Conservation (phyloP, 2,797 vertebrate species). For the Myotis findleyi region DNA sequence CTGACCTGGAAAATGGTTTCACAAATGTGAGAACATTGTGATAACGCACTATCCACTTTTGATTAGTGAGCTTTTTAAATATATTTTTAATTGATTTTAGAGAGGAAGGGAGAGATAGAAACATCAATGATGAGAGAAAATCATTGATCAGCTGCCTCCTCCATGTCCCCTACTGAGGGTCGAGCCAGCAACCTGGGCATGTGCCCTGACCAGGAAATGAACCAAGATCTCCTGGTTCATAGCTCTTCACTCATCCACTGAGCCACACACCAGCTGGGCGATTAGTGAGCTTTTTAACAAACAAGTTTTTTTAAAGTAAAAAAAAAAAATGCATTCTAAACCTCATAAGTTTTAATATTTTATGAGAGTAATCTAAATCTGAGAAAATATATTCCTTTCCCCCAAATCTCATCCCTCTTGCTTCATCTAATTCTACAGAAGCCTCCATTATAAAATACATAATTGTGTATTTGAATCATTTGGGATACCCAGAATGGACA, state of each 20-base stretch:
- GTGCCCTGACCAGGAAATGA: too few species aligned
- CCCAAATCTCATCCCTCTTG: background rate
- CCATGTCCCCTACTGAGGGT: too few species aligned
- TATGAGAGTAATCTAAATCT: background rate
- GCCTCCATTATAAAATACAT: background rate
- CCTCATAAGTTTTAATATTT: slow-evolving; percentile 5
- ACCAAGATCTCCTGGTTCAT: too few species aligned
- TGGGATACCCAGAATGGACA: background rate
- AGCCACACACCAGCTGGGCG: too few species aligned
- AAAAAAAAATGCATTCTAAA: background rate
- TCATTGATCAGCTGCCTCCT: too few species aligned
- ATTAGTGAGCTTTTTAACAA: background rate
- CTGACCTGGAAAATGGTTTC: background rate
- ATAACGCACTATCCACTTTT: background rate
- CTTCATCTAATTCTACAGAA: background rate
- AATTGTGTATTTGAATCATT: background rate
- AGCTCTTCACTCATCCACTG: too few species aligned
- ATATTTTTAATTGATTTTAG: too few species aligned
- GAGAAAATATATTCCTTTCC: background rate
- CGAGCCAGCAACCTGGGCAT: too few species aligned
- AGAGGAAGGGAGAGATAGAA: too few species aligned
- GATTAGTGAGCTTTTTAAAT: background rate
- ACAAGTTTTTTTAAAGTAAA: background rate
- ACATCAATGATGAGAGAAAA: too few species aligned
- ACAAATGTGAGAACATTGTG: background rate